phyloP scores from a whole-genome alignment of 2,888 invertebrate species.

The Ptilodon capucinus region DNA sequence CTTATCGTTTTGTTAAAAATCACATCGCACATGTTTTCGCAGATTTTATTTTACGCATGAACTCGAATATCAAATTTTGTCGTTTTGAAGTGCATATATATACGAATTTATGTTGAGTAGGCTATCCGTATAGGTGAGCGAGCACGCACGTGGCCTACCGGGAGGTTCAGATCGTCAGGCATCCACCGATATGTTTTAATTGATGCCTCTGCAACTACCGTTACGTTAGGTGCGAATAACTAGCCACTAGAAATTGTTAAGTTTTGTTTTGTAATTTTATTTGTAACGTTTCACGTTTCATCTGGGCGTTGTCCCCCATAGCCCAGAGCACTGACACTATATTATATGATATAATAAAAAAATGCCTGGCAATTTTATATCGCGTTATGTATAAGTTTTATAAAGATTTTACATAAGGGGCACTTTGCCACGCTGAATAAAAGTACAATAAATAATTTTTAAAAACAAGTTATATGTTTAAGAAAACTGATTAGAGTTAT shows the following conservation, averaged over 20 bases:
- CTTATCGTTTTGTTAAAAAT: background rate
- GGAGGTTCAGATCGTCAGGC: constrained; percentile 27
- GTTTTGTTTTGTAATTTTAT: constrained; percentile 37
- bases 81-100: constrained; percentile 29
- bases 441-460: constrained; percentile 79
- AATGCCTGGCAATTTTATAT: constrained; percentile 59
- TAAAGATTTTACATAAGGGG: constrained; percentile 74
- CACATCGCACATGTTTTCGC: constrained; percentile 11
- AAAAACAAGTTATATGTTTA: constrained; percentile 62
- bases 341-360: constrained; percentile 35
- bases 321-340: constrained; percentile 42
- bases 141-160: constrained; percentile 17
- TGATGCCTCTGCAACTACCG: constrained; percentile 39
- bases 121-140: constrained; percentile 23
- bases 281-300: constrained; percentile 29
- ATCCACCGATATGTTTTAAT: constrained; percentile 48
- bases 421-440: constrained; percentile 65
- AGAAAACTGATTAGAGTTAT: constrained; percentile 72
- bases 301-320: constrained; percentile 32
- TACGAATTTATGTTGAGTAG: constrained; percentile 13
- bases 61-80: constrained; percentile 31
- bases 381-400: constrained; percentile 72
- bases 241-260: constrained; percentile 40
- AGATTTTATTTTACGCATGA: constrained; percentile 27
- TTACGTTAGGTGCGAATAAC: constrained; percentile 40